Evolutionary conservation across 2,888 invertebrate genomes (phyloP).

Genomic region (Oligia fasciuncula): DNA sequence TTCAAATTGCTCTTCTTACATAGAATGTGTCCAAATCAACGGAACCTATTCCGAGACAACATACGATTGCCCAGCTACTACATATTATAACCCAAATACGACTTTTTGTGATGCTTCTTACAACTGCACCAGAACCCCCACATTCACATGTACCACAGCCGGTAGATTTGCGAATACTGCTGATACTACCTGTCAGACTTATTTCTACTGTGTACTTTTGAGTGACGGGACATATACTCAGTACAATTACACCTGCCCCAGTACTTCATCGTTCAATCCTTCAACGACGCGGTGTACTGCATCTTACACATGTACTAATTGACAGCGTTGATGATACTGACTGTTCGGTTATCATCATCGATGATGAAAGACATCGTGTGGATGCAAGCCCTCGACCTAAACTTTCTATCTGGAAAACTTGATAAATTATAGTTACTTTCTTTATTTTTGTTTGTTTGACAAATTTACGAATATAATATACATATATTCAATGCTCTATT

Average conservation of each 20-base stretch:
- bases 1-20: constrained; percentile 79
- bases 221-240: constrained; percentile 73
- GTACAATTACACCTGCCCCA: constrained; percentile 83
- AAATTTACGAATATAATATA: neutral
- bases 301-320: constrained; percentile 77
- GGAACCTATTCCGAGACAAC: constrained; percentile 75
- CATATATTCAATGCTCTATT: constrained; percentile 3
- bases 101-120: constrained; percentile 81
- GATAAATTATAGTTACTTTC: neutral
- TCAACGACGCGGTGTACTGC: constrained; percentile 78
- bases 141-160: constrained; percentile 78
- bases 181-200: constrained; percentile 82
- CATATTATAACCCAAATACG: constrained; percentile 79
- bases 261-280: constrained; percentile 83
- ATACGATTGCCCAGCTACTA: constrained; percentile 76
- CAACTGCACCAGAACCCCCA: constrained; percentile 70
- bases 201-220: constrained; percentile 80
- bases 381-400: neutral
- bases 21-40: constrained; percentile 78
- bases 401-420: neutral
- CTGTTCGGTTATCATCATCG: neutral
- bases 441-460: constrained; percentile 3
- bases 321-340: constrained; percentile 12
- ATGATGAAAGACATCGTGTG: neutral
- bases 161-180: constrained; percentile 82